Base-by-base conservation (phyloP, 2,888 invertebrate genomes). In the Phyllotreta striolata region DNA sequence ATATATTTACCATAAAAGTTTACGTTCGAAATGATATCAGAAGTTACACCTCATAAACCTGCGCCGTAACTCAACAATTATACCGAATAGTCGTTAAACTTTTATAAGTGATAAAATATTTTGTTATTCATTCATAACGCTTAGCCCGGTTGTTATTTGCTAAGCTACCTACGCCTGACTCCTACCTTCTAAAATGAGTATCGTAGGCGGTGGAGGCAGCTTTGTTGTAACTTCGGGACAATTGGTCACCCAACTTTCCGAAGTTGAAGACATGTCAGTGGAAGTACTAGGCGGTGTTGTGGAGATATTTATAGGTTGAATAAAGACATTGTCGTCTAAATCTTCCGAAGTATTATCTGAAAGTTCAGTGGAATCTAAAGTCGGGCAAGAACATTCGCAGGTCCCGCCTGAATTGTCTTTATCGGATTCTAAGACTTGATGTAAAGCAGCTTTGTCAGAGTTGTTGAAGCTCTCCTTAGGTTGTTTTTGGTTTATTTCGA, bases 111-210 rank as follows among this genome's bases (percentile, higher is more conserved):
- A 24, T 24, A 24, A 24, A 24, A 24, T 24, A 24, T 24, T 24
- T 24, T 24, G 24, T 24, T 24, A 24, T 24, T 24, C 24, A 24
- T 24, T 24, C 24, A 24, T 24, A 24, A 40, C 37, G 64, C 70
- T 69, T 68, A 71, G 69, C 68, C 66, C 57, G 12, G 64, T 67
- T 66, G 66, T 64, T 71, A 69, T 58, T 71, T 14, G 58, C 51
- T 41, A 58, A 58, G 58, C 58, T 10, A 72, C 71, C 58, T 24
- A 24, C 24, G 24, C 24, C 24, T 24, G 24, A 24, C 37, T 67
- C 68, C 56, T 86, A 93, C 93, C 93, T 93, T 93, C 92, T 79
- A 93, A 85, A 80, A 93, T 91, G 77, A 93, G 88, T 83, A 93
- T 91, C 81, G 91, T 84, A 78, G 87, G 88, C 82, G 89, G 85